Evolutionary conservation across 1,140 invertebrate species (phyloP).

Genomic region (Lasioglossum albipes): DNA sequence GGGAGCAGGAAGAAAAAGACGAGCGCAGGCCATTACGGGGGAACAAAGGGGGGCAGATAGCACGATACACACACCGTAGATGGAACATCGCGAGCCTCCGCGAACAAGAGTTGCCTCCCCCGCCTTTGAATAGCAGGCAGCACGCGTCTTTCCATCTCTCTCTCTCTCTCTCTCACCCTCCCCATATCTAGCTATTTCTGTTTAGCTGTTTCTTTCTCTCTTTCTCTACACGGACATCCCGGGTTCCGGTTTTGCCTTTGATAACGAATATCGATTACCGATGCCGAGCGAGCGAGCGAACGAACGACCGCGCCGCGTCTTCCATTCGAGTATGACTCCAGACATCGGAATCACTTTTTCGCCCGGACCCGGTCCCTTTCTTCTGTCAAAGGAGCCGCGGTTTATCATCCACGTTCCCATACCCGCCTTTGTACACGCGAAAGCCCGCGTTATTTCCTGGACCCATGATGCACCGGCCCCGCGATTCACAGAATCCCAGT

Average conservation of each 20-base stretch:
- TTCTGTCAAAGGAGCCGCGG: conserved; percentile 31
- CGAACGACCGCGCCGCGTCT: conserved; percentile 17
- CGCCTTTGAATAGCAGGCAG: conserved; percentile 48
- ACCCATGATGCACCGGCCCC: neutral
- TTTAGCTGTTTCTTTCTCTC: too few relatives aligned
- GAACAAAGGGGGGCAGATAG: conserved; percentile 44
- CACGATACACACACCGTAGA: conserved; percentile 46
- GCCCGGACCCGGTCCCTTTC: conserved; percentile 12
- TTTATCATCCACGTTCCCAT: conserved; percentile 35
- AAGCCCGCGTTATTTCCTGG: conserved; percentile 9
- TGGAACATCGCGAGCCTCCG: conserved; percentile 52
- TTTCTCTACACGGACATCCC: conserved; percentile 40
- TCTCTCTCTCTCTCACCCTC: neutral
- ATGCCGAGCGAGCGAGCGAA: conserved; percentile 34
- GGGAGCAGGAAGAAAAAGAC: conserved; percentile 30
- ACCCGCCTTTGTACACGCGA: neutral
- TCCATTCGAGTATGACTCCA: conserved; percentile 54
- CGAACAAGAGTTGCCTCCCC: conserved; percentile 57
- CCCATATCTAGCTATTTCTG: too few relatives aligned
- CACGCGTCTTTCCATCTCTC: neutral
- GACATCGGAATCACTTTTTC: conserved; percentile 53
- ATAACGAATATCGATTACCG: conserved; percentile 66
- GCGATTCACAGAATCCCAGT: too few relatives aligned
- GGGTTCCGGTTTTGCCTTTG: conserved; percentile 61
- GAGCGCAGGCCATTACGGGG: neutral